These are phyloP conservation scores for Eulithis prunata DNA, from an alignment of 2,888 invertebrate genomes.

Conservation along the genomic window DNA sequence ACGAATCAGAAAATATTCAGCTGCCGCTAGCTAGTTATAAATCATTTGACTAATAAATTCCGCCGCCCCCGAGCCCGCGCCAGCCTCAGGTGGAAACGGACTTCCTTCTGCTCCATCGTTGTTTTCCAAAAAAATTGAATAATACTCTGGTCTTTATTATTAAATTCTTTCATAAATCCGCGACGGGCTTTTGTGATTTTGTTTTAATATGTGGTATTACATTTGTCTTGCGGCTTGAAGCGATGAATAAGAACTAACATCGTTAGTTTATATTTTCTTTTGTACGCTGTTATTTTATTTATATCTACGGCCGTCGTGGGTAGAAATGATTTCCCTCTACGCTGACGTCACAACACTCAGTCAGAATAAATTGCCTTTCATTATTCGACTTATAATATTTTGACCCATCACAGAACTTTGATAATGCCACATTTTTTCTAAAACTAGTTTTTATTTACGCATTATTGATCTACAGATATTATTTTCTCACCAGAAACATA, in stretches of 20 bases:
- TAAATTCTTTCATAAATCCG: conserved; percentile 80
- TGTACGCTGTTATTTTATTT: conserved; percentile 33
- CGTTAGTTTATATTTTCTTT: conserved; percentile 48
- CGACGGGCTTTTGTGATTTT: conserved; percentile 73
- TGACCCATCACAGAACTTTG: too few species aligned
- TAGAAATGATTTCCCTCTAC: conserved; percentile 2
- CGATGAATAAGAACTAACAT: conserved; percentile 52
- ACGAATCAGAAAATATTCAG: conserved; percentile 83
- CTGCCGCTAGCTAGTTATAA: conserved; percentile 83
- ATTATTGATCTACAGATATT: too few species aligned
- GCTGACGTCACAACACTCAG: background rate
- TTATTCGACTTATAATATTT: too few species aligned
- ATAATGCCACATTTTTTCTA: too few species aligned
- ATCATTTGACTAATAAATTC: conserved; percentile 85
- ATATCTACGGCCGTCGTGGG: background rate
- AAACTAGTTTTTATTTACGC: too few species aligned
- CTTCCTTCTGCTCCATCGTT: conserved; percentile 78
- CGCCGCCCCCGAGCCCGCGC: conserved; percentile 64
- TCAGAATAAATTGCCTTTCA: too few species aligned
- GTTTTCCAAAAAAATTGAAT: conserved; percentile 78
- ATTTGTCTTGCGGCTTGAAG: conserved; percentile 68
- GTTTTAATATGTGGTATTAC: conserved; percentile 79
- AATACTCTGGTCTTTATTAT: conserved; percentile 79
- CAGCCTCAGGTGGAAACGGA: conserved; percentile 74
- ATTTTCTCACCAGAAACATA: too few species aligned